A percentile compares a stretch with the other conserved stretches of the same genome.
Evolutionary conservation across 2,113 vertebrate genomes (phyloP).

Genomic region (Peromyscus polionotus): DNA sequence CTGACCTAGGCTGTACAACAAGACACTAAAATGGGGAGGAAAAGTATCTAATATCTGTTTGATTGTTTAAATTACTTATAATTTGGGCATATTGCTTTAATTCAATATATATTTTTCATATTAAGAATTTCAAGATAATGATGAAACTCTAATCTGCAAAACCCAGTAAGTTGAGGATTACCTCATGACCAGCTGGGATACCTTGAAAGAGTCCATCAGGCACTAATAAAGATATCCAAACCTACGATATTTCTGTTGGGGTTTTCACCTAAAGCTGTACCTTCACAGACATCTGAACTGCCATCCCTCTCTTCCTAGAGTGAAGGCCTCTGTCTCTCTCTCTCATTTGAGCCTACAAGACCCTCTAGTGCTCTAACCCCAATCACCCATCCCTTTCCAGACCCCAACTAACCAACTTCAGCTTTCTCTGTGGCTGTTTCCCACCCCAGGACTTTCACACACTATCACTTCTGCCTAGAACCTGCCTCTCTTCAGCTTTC

Average conservation of each 20-base stretch:
- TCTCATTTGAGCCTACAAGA: background rate
- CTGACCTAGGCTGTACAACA: background rate
- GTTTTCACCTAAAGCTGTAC: background rate
- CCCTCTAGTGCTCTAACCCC: background rate
- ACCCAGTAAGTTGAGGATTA: background rate
- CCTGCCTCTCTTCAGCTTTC: background rate
- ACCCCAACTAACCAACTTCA: accelerated
- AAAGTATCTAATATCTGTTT: background rate
- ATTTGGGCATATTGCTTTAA: background rate
- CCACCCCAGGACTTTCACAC: background rate
- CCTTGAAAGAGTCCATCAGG: background rate
- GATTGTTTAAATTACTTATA: background rate
- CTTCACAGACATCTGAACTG: background rate
- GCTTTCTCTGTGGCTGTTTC: background rate
- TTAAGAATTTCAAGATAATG: background rate
- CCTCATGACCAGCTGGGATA: background rate
- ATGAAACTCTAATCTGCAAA: constrained; percentile 1
- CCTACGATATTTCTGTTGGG: background rate
- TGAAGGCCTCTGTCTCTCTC: background rate
- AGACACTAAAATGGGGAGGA: no score
- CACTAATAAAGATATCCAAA: background rate
- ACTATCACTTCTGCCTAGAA: background rate
- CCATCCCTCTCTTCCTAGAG: no score
- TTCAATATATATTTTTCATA: background rate
- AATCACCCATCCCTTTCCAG: accelerated